Percentiles rank a stretch among this genome's conserved stretches.
These are phyloP conservation scores for Choristoneura rosaceana DNA, from an alignment of 2,888 invertebrate species.

Conservation along the genomic window DNA sequence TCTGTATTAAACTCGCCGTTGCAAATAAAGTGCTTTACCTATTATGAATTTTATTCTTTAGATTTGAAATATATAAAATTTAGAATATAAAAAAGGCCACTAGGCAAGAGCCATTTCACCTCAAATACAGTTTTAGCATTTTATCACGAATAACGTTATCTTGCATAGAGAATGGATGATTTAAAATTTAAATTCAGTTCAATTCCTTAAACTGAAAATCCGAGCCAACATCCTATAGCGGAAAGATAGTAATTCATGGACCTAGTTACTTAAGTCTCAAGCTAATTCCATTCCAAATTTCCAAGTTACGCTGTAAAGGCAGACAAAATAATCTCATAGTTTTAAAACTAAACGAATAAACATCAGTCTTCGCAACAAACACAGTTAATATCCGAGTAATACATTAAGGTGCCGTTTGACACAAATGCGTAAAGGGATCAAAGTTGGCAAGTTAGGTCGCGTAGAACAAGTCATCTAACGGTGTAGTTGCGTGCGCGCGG, in stretches of 20 bases:
- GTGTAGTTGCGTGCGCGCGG: slow-evolving; percentile 62
- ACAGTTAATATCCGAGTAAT: slow-evolving; percentile 29
- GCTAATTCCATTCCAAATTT: slow-evolving; percentile 26
- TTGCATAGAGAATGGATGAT: slow-evolving; percentile 13
- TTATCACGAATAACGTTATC: slow-evolving; percentile 22
- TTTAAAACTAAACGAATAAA: slow-evolving; percentile 37
- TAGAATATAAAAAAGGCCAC: background rate
- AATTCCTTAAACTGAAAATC: slow-evolving; percentile 40
- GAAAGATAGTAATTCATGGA: slow-evolving; percentile 27
- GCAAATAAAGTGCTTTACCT: background rate
- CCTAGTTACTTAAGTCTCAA: slow-evolving; percentile 26
- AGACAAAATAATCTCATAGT: slow-evolving; percentile 21
- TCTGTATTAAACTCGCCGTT: background rate
- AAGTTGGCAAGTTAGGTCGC: slow-evolving; percentile 30
- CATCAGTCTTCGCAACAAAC: slow-evolving; percentile 23
- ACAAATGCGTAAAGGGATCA: slow-evolving; percentile 31
- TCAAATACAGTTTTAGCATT: background rate
- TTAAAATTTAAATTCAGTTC: slow-evolving; percentile 35
- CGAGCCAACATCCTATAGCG: slow-evolving; percentile 15
- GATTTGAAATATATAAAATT: background rate
- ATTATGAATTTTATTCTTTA: background rate
- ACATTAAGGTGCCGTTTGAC: slow-evolving; percentile 31
- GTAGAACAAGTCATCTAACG: slow-evolving; percentile 49
- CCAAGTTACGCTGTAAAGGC: slow-evolving; percentile 21
- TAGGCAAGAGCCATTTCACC: background rate